Base-by-base conservation (phyloP, 2,797 vertebrate genomes). In the Bufotes viridis region DNA sequence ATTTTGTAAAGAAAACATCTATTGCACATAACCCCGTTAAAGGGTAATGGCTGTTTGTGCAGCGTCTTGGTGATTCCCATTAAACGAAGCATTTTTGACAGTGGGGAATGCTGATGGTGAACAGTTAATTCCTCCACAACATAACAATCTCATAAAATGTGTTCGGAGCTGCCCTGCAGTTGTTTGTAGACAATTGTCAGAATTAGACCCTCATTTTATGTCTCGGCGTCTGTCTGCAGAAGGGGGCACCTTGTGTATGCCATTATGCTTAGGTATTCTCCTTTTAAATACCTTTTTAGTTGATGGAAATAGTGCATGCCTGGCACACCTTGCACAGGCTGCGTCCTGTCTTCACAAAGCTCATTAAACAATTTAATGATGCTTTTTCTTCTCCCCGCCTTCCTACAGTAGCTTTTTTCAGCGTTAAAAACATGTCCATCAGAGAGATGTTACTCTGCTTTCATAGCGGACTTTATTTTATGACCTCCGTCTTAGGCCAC, bases 321-420 rank as follows among this genome's bases (percentile, higher is more conserved):
- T 81, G 85, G 69, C 57, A 70, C 85, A 87, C 78, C 67, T 72
- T 74, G 49, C 42, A 53, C 85, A 87, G 85, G 85, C 78, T 74
- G 85, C 14, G 85, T 87, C 85, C 85, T 87, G 85, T 74, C 65
- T 24, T 61, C 20, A 49, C 65, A 87, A 81, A 87, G 55, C 78
- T 17, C 42, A 61, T 81, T 70, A 81, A 81, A 72, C 42, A 3
- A 42, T 72, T 75, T 75, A 75, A 75, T 51, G 11, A 42, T 75
- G 42, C 34, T 42, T 72, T 74, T 74, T 74, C n/a, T 12, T 75
- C 13, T 20, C 18, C 15, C 51, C 20, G 5, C 26, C 22, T 13
- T 49, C 24, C 34, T n/a, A 75, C 72, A 57, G 51, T 69, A 26
- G 24, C 12, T 55, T 34, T 29, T 58, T 57, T 26, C 9, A 69